A percentile compares a stretch with the other conserved stretches of the same genome.
Evolutionary conservation across 2,888 invertebrate genomes (phyloP).

Genomic region (Ethmia dodecea): DNA sequence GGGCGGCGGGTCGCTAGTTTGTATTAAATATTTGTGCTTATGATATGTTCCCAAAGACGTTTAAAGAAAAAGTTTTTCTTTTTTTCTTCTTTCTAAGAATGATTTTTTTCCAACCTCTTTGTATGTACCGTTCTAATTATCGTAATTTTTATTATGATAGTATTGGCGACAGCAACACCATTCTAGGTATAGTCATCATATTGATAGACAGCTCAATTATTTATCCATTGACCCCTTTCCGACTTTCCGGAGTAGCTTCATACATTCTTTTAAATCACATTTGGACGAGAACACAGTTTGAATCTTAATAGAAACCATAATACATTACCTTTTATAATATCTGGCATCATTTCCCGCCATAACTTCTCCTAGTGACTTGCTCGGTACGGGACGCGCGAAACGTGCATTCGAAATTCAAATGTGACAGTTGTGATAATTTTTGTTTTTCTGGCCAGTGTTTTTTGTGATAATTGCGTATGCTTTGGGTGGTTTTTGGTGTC

Average conservation of each 20-base stretch:
- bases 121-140: too few species aligned
- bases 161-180: too few species aligned
- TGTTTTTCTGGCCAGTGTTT: constrained; percentile 35
- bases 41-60: too few species aligned
- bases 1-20: too few species aligned
- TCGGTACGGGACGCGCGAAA: constrained; percentile 41
- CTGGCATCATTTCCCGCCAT: constrained; percentile 37
- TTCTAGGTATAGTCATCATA: too few species aligned
- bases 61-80: too few species aligned
- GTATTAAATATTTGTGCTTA: too few species aligned
- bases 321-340: constrained; percentile 36
- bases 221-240: constrained; percentile 56
- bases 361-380: constrained; percentile 32
- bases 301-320: constrained; percentile 47
- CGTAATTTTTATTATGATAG: too few species aligned
- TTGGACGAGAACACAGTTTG: constrained; percentile 43
- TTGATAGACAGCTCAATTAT: constrained; percentile 43
- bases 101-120: too few species aligned
- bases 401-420: constrained; percentile 9
- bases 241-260: constrained; percentile 30
- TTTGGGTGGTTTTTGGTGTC: neutral
- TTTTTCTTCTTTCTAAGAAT: too few species aligned
- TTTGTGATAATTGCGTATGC: neutral
- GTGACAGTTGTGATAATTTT: constrained; percentile 3
- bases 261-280: constrained; percentile 35